Evolutionary conservation across 1,140 invertebrate species (phyloP), one percentile per base, ranked within the genome.

Genomic region (Matsumurasca onukii): DNA sequence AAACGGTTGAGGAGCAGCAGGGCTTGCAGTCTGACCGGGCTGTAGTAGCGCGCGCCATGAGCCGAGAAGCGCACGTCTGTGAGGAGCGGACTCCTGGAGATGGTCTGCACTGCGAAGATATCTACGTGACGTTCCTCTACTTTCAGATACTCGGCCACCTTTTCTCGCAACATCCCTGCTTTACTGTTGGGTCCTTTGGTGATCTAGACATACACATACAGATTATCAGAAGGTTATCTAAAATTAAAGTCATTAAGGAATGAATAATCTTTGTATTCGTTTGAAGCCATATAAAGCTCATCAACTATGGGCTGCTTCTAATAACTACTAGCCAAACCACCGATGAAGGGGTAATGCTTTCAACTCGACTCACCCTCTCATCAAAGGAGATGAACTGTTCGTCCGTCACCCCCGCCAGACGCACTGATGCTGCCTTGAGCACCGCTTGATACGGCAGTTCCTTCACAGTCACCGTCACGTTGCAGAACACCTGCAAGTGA

Each of bases 371-470:
- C 20, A 63, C 34, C 77, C 95, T 95, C 80, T 94, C 91, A 92
- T 92, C 96, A 13, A 94, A 90, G 64, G 93, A 84, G 68, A 98
- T 93, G 76, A 98, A 98, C 76, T 98, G 92, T 80, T 98, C 94
- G 75, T 97, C 95, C 0, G 92, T 92, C 76, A 97, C 93, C n/a
- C 95, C 95, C 2, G 91, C 88, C 75, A 98, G 88, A 69, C 96
- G 82, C 57, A 98, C 87, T 0, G 95, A 98, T 12, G 95, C 97
- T 0, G 95, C 97, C 79, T 97, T 98, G 0, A 92, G 84, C 1
- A 98, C 93, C 2, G 96, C 95, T 72, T 98, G 94, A 76, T 97
- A 92, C 0, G 94, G 91, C 73, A 98, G 95, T 78, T 94, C 93
- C 78, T 93, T 89, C 0, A 98, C 92, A 1, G 88, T 93, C 0